A percentile compares a stretch with the other conserved stretches of the same genome.
Evolutionary conservation across 2,113 vertebrate species (phyloP).

Genomic region (Apaloderma vittatum): DNA sequence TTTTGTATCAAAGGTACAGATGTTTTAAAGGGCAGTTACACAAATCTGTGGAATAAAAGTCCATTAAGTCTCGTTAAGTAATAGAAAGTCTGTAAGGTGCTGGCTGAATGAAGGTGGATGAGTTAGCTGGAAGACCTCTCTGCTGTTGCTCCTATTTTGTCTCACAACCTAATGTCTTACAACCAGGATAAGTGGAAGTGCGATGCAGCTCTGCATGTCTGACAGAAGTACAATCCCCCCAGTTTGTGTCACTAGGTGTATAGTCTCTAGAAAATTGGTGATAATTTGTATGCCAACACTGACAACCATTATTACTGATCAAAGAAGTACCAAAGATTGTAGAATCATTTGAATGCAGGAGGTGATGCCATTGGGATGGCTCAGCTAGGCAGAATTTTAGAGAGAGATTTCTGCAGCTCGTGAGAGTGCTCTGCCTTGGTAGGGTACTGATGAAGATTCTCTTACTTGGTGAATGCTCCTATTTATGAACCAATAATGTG

Average conservation of each 20-base stretch:
- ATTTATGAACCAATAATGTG: not conserved
- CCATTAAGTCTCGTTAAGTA: not conserved
- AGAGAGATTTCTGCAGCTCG: not conserved
- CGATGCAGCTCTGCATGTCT: not conserved
- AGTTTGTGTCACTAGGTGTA: not conserved
- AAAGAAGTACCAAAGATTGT: not conserved
- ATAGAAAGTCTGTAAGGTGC: not conserved
- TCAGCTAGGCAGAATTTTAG: not conserved
- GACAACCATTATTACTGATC: not conserved
- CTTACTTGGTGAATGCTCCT: not conserved
- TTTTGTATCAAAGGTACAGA: not conserved
- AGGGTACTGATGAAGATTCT: not conserved
- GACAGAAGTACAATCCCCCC: not conserved
- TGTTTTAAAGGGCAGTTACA: not conserved
- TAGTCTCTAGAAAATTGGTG: not conserved
- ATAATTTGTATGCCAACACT: not conserved
- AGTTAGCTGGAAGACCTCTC: not conserved
- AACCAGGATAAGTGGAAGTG: not conserved
- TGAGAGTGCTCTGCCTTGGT: not conserved
- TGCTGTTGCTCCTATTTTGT: not conserved
- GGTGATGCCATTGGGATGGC: not conserved
- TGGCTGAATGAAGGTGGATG: not conserved
- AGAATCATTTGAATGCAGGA: not conserved
- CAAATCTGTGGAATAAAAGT: not conserved
- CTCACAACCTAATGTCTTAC: fast-evolving